Percentiles rank a stretch among this genome's conserved stretches.
Conservation (phyloP, 2,113 vertebrate species). For the Microtus richardsoni region DNA sequence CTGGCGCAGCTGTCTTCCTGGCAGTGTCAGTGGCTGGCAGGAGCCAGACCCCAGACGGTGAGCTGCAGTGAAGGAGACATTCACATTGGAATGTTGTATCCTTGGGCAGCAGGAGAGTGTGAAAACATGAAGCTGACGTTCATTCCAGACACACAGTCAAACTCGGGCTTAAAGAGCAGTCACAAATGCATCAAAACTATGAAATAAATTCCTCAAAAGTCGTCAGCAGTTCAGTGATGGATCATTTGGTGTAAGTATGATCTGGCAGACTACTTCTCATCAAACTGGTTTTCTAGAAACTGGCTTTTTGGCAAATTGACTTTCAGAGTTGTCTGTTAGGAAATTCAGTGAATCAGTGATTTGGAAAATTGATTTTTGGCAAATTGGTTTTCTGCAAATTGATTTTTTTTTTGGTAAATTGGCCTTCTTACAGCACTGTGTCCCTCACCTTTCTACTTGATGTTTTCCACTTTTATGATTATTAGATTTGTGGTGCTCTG, state of each 20-base stretch:
- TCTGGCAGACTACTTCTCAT: conserved; percentile 57
- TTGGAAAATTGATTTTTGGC: conserved; percentile 77
- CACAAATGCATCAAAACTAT: background rate
- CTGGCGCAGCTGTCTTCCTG: conserved; percentile 39
- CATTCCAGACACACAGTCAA: conserved; percentile 15
- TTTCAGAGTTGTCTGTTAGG: conserved; percentile 55
- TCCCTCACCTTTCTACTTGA: conserved; percentile 40
- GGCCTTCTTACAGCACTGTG: conserved; percentile 10
- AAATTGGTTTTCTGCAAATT: conserved; percentile 66
- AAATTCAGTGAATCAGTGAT: conserved; percentile 68
- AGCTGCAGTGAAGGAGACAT: background rate
- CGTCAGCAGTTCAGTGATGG: conserved; percentile 12
- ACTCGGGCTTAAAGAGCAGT: conserved; percentile 10
- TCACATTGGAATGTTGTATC: background rate
- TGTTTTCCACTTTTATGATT: conserved; percentile 35
- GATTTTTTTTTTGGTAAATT: conserved; percentile 66
- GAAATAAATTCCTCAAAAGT: conserved; percentile 59
- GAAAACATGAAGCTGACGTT: background rate
- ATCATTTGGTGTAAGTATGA: conserved; percentile 58
- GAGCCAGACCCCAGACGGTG: background rate
- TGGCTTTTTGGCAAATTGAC: conserved; percentile 59
- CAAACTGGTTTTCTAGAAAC: conserved; percentile 68
- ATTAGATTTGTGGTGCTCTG: background rate
- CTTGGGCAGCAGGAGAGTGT: background rate
- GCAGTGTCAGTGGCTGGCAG: background rate